Evolutionary conservation across 1,140 invertebrate genomes (phyloP).

Genomic region (Drosophila jambulina): DNA sequence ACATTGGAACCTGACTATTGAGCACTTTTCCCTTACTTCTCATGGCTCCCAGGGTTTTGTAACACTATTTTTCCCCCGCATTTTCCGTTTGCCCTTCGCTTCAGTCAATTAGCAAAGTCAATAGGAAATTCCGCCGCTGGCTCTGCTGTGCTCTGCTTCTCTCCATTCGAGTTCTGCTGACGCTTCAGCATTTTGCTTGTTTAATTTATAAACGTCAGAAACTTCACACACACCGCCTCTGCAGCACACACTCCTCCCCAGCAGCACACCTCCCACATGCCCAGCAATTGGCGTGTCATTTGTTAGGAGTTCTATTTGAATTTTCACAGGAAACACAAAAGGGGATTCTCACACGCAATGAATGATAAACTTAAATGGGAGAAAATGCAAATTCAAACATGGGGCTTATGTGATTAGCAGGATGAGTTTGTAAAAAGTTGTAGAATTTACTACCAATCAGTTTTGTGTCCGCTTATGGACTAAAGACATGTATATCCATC

Average conservation of each 20-base stretch:
- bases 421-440: slow-evolving; percentile 21
- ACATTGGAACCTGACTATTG: slow-evolving; percentile 10
- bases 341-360: slow-evolving; percentile 20
- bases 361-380: slow-evolving; percentile 19
- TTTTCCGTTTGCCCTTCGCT: slow-evolving; percentile 18
- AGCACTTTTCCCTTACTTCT: slow-evolving; percentile 2
- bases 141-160: slow-evolving; percentile 2
- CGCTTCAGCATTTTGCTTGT: slow-evolving; percentile 72
- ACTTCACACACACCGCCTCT: slow-evolving; percentile 18
- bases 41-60: slow-evolving; percentile 17
- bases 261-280: slow-evolving; percentile 1
- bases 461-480: background rate
- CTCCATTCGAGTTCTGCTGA: slow-evolving; percentile 40
- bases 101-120: slow-evolving; percentile 80
- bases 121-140: slow-evolving; percentile 53
- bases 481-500: background rate
- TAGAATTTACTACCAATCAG: slow-evolving; percentile 2
- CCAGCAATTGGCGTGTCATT: slow-evolving; percentile 31
- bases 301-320: slow-evolving; percentile 35
- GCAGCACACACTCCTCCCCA: background rate
- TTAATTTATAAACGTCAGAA: slow-evolving; percentile 78
- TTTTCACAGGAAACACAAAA: slow-evolving; percentile 31
- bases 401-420: slow-evolving; percentile 31
- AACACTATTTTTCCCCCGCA: slow-evolving; percentile 21
- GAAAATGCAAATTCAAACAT: slow-evolving; percentile 31